Percentiles rank a stretch among this genome's conserved stretches.
Conservation (phyloP, 1,140 invertebrate genomes). For the Rhopalosiphum padi region DNA sequence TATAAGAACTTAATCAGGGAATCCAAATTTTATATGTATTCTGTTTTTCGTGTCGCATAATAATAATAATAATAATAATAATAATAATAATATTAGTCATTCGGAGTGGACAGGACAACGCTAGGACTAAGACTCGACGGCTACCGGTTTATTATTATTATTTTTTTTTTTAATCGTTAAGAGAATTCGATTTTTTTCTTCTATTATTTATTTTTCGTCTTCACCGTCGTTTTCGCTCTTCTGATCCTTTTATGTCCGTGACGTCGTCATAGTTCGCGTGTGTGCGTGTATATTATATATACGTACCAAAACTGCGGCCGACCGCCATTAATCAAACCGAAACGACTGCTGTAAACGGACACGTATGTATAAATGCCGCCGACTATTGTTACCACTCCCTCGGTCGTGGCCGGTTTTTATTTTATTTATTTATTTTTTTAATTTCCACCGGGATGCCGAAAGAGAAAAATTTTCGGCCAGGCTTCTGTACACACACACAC, state of each 20-base stretch:
- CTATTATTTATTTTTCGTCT: constrained; percentile 27
- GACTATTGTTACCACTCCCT: constrained; percentile 34
- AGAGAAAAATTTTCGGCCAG: constrained; percentile 13
- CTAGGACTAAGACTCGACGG: not conserved
- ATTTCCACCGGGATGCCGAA: constrained; percentile 34
- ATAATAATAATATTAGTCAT: not conserved
- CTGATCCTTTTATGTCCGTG: constrained; percentile 35
- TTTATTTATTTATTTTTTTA: constrained; percentile 18
- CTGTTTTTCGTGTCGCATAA: not conserved
- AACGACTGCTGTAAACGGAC: constrained; percentile 30
- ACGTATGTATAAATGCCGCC: constrained; percentile 46
- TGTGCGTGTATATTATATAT: not conserved
- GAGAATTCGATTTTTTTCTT: constrained; percentile 22
- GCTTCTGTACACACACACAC: not conserved
- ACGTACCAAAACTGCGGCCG: constrained; percentile 1
- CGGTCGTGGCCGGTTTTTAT: constrained; percentile 38
- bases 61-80: not conserved
- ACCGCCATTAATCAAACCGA: constrained; percentile 43
- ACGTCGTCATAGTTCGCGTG: not conserved
- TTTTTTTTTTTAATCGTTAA: constrained; percentile 34
- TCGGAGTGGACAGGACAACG: not conserved
- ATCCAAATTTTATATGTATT: not conserved
- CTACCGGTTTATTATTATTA: constrained; percentile 36
- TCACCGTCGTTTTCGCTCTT: constrained; percentile 29
- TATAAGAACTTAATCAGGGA: not conserved